These are phyloP conservation scores for Epinephelus moara DNA, from an alignment of 2,113 vertebrate genomes.

Conservation along the genomic window DNA sequence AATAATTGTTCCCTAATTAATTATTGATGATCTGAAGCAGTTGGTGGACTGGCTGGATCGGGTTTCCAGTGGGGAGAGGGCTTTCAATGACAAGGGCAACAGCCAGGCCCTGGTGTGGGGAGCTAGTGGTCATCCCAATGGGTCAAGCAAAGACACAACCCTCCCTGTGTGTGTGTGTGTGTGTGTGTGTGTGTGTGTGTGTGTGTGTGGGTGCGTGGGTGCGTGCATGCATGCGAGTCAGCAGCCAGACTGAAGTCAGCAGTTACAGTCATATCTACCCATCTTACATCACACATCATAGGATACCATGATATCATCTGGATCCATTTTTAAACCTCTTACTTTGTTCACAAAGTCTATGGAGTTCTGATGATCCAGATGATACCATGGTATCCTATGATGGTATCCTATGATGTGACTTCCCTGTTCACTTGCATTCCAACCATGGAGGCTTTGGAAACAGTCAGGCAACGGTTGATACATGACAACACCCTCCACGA, in stretches of 20 bases:
- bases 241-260: constrained; percentile 56
- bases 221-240: constrained; percentile 21
- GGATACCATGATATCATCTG: no score
- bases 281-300: no score
- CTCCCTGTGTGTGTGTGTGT: constrained; percentile 33
- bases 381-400: no score
- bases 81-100: constrained; percentile 77
- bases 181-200: constrained; percentile 28
- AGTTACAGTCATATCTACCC: constrained; percentile 50
- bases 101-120: constrained; percentile 72
- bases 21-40: constrained; percentile 92
- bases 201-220: background rate
- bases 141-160: constrained; percentile 61
- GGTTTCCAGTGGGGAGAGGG: constrained; percentile 75
- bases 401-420: no score
- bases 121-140: constrained; percentile 74
- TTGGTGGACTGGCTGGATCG: constrained; percentile 83
- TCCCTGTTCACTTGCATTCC: no score
- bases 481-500: no score
- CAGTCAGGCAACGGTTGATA: no score
- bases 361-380: no score
- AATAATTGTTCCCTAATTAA: constrained; percentile 91
- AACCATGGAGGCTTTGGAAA: no score
- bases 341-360: no score
- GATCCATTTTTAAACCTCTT: no score